Evolutionary conservation across 2,797 vertebrate species (phyloP).

Genomic region (Trachurus trachurus): DNA sequence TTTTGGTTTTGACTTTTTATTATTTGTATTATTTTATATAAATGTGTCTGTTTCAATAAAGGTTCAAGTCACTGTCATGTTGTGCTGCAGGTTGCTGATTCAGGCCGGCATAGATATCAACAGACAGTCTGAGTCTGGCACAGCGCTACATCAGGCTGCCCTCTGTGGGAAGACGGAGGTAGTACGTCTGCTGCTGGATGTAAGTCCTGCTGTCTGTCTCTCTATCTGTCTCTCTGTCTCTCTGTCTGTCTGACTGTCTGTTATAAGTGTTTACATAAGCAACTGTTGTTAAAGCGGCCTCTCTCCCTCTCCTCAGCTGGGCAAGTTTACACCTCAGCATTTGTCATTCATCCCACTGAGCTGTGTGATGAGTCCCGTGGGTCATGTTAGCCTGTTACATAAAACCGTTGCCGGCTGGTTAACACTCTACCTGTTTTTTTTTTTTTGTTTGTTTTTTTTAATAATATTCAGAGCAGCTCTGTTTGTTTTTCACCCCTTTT

Average conservation of each 20-base stretch:
- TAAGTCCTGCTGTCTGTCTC: constrained; percentile 78
- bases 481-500: constrained; percentile 26
- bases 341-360: constrained; percentile 44
- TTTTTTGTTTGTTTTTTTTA: not conserved
- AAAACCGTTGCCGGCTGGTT: constrained; percentile 30
- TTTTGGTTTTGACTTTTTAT: not conserved
- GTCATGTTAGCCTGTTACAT: constrained; percentile 43
- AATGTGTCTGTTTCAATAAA: not conserved
- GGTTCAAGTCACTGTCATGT: not conserved
- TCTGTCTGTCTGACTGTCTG: not conserved
- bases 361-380: constrained; percentile 35
- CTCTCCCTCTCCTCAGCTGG: constrained; percentile 25
- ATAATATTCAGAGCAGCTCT: not conserved
- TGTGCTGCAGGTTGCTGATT: constrained; percentile 90
- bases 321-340: constrained; percentile 46
- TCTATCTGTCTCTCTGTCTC: not conserved
- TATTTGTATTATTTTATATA: not conserved
- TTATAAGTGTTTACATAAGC: constrained; percentile 49
- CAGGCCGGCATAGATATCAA: constrained; percentile 98
- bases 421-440: constrained; percentile 8
- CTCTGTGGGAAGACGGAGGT: constrained; percentile 98
- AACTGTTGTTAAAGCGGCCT: constrained; percentile 38
- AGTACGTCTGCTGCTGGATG: constrained; percentile 95
- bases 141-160: constrained; percentile 94
- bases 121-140: constrained; percentile 96